Percentiles rank a stretch among this genome's conserved stretches.
Conservation (phyloP, 2,888 invertebrate species). For the Stomorhina lunata region DNA sequence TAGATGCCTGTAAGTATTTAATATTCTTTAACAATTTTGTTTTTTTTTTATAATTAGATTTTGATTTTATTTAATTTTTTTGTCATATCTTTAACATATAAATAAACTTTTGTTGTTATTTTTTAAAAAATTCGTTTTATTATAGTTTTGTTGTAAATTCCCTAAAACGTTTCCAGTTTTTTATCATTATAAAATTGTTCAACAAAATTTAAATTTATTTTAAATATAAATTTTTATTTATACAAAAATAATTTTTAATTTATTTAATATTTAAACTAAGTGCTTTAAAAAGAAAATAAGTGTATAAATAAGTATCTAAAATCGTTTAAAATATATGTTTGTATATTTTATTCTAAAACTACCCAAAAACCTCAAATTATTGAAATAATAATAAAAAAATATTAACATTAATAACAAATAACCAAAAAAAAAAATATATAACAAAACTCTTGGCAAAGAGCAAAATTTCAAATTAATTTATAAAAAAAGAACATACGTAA, state of each 20-base stretch:
- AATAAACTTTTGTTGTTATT: neutral
- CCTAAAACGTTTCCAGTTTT: slow-evolving; percentile 60
- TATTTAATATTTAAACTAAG: too few relatives aligned
- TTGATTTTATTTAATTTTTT: neutral
- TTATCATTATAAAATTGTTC: slow-evolving; percentile 19
- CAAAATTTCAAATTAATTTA: too few relatives aligned
- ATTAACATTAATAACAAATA: too few relatives aligned
- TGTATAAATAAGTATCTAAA: neutral
- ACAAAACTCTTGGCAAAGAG: too few relatives aligned
- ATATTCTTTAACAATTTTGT: neutral
- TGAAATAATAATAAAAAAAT: neutral
- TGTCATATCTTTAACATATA: neutral
- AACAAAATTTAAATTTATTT: neutral
- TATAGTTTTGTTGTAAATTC: slow-evolving; percentile 62
- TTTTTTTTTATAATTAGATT: neutral
- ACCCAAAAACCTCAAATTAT: slow-evolving; percentile 43
- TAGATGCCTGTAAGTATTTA: neutral
- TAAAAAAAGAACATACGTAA: too few relatives aligned
- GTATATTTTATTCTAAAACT: neutral
- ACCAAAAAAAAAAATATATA: too few relatives aligned
- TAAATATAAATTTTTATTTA: neutral
- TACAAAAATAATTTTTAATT: too few relatives aligned
- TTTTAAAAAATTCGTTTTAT: slow-evolving; percentile 38
- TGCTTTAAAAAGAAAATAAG: too few relatives aligned
- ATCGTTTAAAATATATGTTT: neutral